Conservation (phyloP, 2,888 invertebrate genomes). For the Bombylius discolor region DNA sequence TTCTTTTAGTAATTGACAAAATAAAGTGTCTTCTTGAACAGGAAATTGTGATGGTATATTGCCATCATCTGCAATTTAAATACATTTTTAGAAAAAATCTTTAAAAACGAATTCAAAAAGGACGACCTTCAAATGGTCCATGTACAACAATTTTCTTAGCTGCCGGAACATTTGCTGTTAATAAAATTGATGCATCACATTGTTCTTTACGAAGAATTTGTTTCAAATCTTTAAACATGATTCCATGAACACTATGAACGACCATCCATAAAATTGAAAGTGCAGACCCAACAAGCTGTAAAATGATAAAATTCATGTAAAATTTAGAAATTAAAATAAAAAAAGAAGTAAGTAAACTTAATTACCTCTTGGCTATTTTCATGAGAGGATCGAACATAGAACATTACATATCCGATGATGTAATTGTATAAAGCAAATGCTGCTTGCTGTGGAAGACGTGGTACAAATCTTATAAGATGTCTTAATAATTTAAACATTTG, state of each 20-base stretch:
- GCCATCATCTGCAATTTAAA: conserved; percentile 55
- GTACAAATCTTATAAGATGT: conserved; percentile 84
- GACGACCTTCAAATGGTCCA: conserved; percentile 47
- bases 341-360: too few relatives aligned
- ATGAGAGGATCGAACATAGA: conserved; percentile 91
- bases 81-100: conserved; percentile 13
- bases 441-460: conserved; percentile 88
- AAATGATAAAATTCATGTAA: too few relatives aligned
- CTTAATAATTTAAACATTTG: conserved; percentile 86
- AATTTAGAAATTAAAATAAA: too few relatives aligned
- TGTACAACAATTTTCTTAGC: conserved; percentile 98
- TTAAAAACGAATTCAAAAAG: conserved; percentile 38
- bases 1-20: conserved; percentile 86
- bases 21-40: conserved; percentile 95
- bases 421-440: conserved; percentile 98
- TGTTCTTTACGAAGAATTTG: conserved; percentile 97
- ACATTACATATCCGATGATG: conserved; percentile 98
- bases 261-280: conserved; percentile 96
- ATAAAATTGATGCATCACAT: conserved; percentile 92
- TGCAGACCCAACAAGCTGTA: conserved; percentile 73
- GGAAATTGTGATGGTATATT: conserved; percentile 98
- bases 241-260: conserved; percentile 95
- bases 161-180: conserved; percentile 97
- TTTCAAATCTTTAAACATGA: conserved; percentile 98
- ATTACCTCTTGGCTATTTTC: conserved; percentile 76